A percentile compares a stretch with the other conserved stretches of the same genome.
Evolutionary conservation across 1,140 invertebrate species (phyloP).

Genomic region (Dinothrombium tinctorium): DNA sequence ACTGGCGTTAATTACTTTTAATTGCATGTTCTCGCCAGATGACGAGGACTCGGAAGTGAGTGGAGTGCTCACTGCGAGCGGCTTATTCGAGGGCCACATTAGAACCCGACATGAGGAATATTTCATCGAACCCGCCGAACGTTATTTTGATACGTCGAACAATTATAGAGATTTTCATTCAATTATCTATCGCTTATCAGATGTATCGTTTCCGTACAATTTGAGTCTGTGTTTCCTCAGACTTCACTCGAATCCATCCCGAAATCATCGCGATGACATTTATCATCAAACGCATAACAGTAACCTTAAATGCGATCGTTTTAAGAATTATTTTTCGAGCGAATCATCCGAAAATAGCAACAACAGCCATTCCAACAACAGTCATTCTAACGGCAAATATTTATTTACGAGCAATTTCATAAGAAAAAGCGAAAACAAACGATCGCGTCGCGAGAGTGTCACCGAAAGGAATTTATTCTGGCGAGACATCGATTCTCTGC

Average conservation of each 20-base stretch:
- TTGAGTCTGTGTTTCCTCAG: no score
- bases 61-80: conserved; percentile 57
- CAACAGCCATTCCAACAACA: no score
- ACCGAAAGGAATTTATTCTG: no score
- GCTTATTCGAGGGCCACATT: conserved; percentile 67
- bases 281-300: conserved; percentile 2
- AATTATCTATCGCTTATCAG: conserved; percentile 53
- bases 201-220: conserved; percentile 51
- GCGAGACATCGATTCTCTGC: conserved; percentile 14
- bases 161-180: conserved; percentile 34
- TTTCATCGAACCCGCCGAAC: conserved; percentile 57
- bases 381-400: no score
- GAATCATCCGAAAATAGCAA: no score
- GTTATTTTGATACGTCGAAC: conserved; percentile 27
- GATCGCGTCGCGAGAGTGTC: no score
- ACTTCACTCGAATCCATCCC: no score
- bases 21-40: conserved; percentile 30
- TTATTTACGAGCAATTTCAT: no score
- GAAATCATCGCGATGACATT: neutral
- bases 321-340: no score
- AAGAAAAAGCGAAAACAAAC: no score
- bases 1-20: neutral
- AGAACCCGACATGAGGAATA: conserved; percentile 45
- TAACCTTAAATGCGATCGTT: no score
- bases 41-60: conserved; percentile 57